These are phyloP conservation scores for Periophthalmodon schlosseri DNA, from an alignment of 2,113 vertebrate species.

Conservation along the genomic window DNA sequence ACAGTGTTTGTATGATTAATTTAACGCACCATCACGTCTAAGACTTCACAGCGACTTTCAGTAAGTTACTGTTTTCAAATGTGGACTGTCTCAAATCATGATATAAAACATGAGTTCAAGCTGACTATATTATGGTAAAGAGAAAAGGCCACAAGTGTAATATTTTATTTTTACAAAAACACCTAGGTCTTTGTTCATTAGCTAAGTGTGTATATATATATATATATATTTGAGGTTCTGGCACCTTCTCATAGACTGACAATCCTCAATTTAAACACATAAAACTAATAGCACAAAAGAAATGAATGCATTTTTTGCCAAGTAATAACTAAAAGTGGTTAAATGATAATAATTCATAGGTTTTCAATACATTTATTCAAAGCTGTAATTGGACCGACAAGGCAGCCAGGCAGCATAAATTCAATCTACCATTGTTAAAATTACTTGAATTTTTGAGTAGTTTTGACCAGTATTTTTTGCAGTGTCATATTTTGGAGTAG, in stretches of 20 bases:
- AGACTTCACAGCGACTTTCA: slow-evolving; percentile 40
- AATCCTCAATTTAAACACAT: not conserved
- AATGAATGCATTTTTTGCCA: not conserved
- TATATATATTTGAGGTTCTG: not conserved
- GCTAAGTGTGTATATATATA: not conserved
- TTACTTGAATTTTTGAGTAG: too few species aligned
- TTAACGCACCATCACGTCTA: slow-evolving; percentile 62
- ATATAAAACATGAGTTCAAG: not conserved
- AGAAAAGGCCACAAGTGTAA: not conserved
- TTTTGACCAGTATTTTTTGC: too few species aligned
- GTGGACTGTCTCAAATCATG: not conserved
- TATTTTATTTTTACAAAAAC: not conserved
- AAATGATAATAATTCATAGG: too few species aligned
- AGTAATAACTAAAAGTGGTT: not conserved
- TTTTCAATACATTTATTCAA: too few species aligned
- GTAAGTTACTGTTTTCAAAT: slow-evolving; percentile 33
- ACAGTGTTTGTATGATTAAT: slow-evolving; percentile 70
- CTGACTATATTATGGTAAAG: not conserved
- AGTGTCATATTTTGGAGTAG: too few species aligned
- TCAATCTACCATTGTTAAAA: too few species aligned
- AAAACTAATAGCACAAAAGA: not conserved
- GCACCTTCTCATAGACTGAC: not conserved
- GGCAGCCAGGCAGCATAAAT: too few species aligned
- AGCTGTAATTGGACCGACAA: too few species aligned
- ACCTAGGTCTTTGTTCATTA: not conserved